Evolutionary conservation across 2,113 vertebrate species (phyloP), one percentile per base, ranked within the genome.

Genomic region (Sciurus niger): DNA sequence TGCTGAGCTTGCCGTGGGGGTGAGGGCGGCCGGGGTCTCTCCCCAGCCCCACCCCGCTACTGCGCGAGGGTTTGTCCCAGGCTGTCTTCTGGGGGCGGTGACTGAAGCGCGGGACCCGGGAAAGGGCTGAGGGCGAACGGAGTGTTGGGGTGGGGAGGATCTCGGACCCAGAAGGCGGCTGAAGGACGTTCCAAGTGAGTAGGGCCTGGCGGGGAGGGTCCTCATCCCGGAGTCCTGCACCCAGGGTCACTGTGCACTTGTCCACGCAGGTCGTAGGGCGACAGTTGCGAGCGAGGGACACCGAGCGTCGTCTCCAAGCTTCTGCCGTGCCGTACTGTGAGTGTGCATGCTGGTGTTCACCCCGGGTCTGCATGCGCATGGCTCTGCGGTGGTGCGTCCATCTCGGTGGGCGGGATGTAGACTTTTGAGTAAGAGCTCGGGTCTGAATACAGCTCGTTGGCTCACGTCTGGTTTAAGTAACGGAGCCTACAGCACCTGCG

Each of bases 301-400:
- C 34, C 0, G 48, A 14, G 25, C 0, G 12, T 6, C 17, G 1
- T 14, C 30, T 51, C 10, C 9, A 0, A 0, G 18, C 34, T 30
- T 48, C 63, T 34, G 28, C 10, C 20, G 65, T 6, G 43, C 51
- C 40, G 1, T 37, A 0, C 48, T 51, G 12, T 46, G 63, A 58
- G 37, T 51, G 32, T n/a, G 55, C 30, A 2, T 2, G 32, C 48
- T 48, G 7, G 86, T 9, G 51, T 4, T 8, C 12, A 4, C 43
- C 60, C 17, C 2, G 2, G 53, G n/a, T 20, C 34, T 40, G 51
- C 40, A 12, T 2, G 14, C 28, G 8, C 2, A 9, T 1, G 2
- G 8, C 72, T 3, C 30, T 46, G 48, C 9, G 0, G 32, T 24
- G 25, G 80, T 24, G 34, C 8, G 34, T 40, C 72, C 48, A 24